These are phyloP conservation scores for Porites lobata DNA, from an alignment of 92 coral and sea anemone species.

Conservation along the genomic window DNA sequence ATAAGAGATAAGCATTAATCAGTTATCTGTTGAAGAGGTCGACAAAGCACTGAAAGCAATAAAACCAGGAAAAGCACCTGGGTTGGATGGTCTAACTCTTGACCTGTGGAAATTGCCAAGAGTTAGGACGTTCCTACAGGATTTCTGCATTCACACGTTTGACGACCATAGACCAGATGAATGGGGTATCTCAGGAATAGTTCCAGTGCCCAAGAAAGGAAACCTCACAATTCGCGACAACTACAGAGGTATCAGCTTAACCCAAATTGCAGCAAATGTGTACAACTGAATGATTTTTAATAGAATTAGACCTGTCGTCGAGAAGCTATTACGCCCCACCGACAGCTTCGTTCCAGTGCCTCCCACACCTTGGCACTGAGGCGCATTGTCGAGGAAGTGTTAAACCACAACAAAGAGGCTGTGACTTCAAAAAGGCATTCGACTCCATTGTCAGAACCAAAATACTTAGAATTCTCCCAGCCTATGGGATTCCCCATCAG, in stretches of 20 bases:
- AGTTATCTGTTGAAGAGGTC: no score
- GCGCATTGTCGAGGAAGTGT: slow-evolving; percentile 47
- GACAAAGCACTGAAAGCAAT: no score
- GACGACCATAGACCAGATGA: slow-evolving; percentile 15
- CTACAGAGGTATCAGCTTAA: no score
- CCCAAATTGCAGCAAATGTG: no score
- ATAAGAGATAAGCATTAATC: no score
- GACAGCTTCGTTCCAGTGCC: not conserved
- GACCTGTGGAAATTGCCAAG: slow-evolving; percentile 28
- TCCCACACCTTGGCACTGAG: slow-evolving; percentile 40
- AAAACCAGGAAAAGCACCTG: not conserved
- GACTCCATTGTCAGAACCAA: slow-evolving; percentile 57
- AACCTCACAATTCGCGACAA: no score
- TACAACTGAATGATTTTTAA: no score
- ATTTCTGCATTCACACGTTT: slow-evolving; percentile 28
- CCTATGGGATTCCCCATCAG: slow-evolving; percentile 49
- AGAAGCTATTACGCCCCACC: no score
- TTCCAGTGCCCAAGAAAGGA: not conserved
- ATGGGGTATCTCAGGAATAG: slow-evolving; percentile 28
- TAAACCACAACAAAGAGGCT: slow-evolving; percentile 25
- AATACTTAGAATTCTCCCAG: slow-evolving; percentile 48
- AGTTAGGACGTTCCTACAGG: not conserved
- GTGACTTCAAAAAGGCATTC: slow-evolving; percentile 65
- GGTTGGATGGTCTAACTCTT: slow-evolving; percentile 30
- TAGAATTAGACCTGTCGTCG: no score